These are phyloP conservation scores for Anoplolepis gracilipes DNA, from an alignment of 1,140 invertebrate genomes.

Conservation along the genomic window DNA sequence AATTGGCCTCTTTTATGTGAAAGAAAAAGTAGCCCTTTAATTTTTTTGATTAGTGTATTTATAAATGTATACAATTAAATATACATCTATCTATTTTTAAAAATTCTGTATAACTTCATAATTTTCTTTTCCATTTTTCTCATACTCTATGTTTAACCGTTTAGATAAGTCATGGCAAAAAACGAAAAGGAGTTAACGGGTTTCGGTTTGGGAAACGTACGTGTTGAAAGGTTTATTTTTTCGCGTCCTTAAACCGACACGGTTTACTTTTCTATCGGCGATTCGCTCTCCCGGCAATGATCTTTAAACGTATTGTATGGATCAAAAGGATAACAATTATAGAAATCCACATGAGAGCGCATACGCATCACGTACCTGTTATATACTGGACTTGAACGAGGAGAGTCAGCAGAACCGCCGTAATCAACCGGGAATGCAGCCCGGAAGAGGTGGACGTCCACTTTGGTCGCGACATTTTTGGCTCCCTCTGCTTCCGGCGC, in stretches of 20 bases:
- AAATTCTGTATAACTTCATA: background rate
- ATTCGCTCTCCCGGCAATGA: no score
- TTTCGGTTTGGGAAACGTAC: background rate
- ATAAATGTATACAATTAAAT: no score
- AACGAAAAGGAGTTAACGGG: background rate
- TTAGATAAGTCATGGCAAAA: background rate
- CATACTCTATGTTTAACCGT: background rate
- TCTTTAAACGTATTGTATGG: no score
- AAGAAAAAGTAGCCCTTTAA: no score
- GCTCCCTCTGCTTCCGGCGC: slow-evolving; percentile 36
- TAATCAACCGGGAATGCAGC: background rate
- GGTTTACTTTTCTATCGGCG: slow-evolving; percentile 20
- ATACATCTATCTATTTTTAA: background rate
- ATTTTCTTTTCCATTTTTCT: background rate
- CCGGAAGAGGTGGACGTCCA: background rate
- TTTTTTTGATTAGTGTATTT: no score
- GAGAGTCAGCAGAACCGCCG: slow-evolving; percentile 16
- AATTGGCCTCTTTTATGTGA: no score
- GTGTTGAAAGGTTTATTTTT: background rate
- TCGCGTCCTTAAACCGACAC: background rate
- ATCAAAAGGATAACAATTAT: background rate
- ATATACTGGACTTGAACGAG: background rate
- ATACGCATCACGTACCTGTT: slow-evolving; percentile 55
- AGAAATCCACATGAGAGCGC: background rate
- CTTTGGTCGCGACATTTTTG: slow-evolving; percentile 55